Evolutionary conservation across 2,888 invertebrate genomes (phyloP).

Genomic region (Cerastis rubricosa): DNA sequence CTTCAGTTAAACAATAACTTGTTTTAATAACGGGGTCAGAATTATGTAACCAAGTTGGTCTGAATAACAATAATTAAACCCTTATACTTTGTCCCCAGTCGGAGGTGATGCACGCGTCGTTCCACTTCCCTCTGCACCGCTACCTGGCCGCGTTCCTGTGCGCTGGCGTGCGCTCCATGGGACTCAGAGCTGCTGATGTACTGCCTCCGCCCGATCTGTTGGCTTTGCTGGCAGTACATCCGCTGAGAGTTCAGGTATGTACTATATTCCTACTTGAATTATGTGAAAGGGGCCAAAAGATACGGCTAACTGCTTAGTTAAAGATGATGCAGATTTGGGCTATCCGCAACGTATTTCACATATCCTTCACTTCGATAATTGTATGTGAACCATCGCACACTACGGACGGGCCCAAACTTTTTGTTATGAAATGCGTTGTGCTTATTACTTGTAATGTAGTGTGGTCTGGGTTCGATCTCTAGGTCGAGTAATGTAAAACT

Average conservation of each 20-base stretch:
- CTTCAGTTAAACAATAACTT: too few species aligned
- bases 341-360: neutral
- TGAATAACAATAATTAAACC: too few species aligned
- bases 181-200: constrained; percentile 94
- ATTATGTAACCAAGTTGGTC: too few species aligned
- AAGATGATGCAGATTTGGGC: neutral
- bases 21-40: too few species aligned
- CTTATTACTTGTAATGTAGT: neutral
- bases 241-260: constrained; percentile 95
- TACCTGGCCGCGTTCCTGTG: constrained; percentile 93
- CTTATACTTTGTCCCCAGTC: constrained; percentile 89
- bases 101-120: constrained; percentile 96
- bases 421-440: neutral
- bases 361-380: neutral
- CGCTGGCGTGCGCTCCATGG: constrained; percentile 95
- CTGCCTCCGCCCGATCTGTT: constrained; percentile 95
- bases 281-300: neutral
- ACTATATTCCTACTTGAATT: neutral
- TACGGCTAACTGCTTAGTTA: too few species aligned
- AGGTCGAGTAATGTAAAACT: too few species aligned
- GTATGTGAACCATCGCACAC: neutral
- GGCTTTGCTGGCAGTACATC: constrained; percentile 97
- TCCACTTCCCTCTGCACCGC: constrained; percentile 99
- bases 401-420: neutral
- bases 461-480: neutral